Evolutionary conservation across 2,888 invertebrate genomes (phyloP).

Genomic region (Pseudococcus jackbeardsleyi): DNA sequence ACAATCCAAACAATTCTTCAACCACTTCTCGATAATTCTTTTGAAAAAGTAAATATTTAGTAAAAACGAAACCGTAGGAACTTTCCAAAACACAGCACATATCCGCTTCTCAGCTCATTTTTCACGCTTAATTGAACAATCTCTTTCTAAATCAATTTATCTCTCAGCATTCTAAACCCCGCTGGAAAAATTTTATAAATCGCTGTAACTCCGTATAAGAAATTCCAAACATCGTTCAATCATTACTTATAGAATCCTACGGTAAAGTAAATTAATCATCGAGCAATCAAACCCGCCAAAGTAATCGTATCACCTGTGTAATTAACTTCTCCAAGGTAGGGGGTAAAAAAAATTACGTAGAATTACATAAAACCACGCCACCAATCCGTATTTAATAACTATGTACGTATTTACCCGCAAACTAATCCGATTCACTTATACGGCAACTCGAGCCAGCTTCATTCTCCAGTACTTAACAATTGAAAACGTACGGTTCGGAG

Average conservation of each 20-base stretch:
- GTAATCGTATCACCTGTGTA: background rate
- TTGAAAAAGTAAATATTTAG: too few relatives aligned
- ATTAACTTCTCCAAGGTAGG: background rate
- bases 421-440: background rate
- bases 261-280: background rate
- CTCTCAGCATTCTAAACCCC: background rate
- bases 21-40: too few relatives aligned
- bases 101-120: background rate
- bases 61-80: background rate
- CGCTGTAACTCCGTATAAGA: background rate
- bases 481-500: background rate
- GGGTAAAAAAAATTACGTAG: background rate
- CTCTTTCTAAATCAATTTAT: background rate
- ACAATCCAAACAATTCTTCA: too few relatives aligned
- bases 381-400: background rate
- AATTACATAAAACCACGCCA: background rate
- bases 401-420: background rate
- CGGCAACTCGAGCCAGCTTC: background rate
- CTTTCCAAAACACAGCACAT: background rate
- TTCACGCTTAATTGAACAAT: background rate
- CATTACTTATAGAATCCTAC: background rate
- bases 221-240: background rate
- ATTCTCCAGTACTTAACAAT: background rate
- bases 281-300: background rate
- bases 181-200: background rate